Evolutionary conservation across 2,113 vertebrate species (phyloP), one percentile per base, ranked within the genome.

Genomic region (Muntiacus muntjak): DNA sequence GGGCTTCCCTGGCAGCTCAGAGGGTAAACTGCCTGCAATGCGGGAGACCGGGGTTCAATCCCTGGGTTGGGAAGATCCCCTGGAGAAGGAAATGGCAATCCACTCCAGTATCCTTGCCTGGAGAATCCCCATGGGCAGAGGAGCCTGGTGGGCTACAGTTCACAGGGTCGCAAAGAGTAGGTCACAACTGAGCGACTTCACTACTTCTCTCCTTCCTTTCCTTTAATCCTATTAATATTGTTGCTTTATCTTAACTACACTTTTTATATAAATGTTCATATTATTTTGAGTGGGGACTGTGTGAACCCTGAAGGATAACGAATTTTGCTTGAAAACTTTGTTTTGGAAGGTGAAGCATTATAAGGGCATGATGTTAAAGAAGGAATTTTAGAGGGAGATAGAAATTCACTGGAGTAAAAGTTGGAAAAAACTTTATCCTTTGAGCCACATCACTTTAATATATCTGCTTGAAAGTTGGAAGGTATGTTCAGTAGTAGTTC

Each of bases 391-490:
- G 55, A 45, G 25, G 82, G 54, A 58, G 87, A 13, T n/a, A 64
- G 89, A 82, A 89, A 95, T 14, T 26, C 33, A 30, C 54, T 47
- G 21, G 15, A 55, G 89, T 78, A 88, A 96, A 95, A 54, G 50
- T 71, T 87, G 17, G 81, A 47, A 33, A 84, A 88, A 60, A 36
- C 58, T 33, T 82, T 87, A 83, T 78, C 30, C 40, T 57, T 79
- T 79, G 57, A 88, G 71, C 57, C 45, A 57, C 26, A 85, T 87
- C 17, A 47, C 25, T 87, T 96, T 83, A 95, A 47, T 71, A 17
- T 74, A 74, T 81, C 86, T 93, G 40, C 45, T 40, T 95, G 45
- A 85, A 95, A 97, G 36, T 55, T 93, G n/a, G 33, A 91, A 76
- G n/a, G 2, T 52, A 58, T 86, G 30, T 54, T 54, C 25, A 33